Conservation (phyloP, 2,888 invertebrate species). For the Cosmia pyralina region DNA sequence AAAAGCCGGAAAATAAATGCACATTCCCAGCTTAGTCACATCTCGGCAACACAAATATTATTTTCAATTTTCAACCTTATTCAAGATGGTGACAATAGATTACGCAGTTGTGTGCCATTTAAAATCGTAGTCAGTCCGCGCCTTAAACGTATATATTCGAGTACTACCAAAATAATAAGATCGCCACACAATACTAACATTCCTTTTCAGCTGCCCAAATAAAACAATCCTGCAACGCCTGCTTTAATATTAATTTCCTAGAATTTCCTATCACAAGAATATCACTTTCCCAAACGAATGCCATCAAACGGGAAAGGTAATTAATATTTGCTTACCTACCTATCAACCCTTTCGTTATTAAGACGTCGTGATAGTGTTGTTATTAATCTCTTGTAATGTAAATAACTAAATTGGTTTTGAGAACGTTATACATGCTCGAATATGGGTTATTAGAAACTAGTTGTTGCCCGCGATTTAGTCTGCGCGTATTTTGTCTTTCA, state of each 20-base stretch:
- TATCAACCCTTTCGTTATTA: conserved; percentile 9
- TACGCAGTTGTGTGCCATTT: too few species aligned
- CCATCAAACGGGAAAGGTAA: conserved; percentile 30
- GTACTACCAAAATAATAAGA: neutral
- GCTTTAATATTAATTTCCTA: conserved; percentile 11
- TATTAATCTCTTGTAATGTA: conserved; percentile 23
- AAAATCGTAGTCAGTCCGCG: too few species aligned
- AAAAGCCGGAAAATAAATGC: too few species aligned
- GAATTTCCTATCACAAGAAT: conserved; percentile 8
- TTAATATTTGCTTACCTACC: conserved; percentile 36
- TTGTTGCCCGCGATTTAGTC: too few species aligned
- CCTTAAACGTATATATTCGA: neutral
- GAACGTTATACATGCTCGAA: neutral
- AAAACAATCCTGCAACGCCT: neutral
- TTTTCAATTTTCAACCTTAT: too few species aligned
- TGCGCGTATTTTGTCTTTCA: too few species aligned
- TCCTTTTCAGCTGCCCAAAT: neutral
- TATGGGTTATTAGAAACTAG: neutral
- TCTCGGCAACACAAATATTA: too few species aligned
- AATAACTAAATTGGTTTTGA: conserved; percentile 33
- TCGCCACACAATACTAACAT: neutral
- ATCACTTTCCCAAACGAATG: conserved; percentile 16
- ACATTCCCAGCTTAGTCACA: too few species aligned
- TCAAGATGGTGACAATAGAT: too few species aligned
- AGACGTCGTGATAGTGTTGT: conserved; percentile 18